phyloP scores from a whole-genome alignment of 2,888 invertebrate genomes.

The Chloroclystis v-ata region DNA sequence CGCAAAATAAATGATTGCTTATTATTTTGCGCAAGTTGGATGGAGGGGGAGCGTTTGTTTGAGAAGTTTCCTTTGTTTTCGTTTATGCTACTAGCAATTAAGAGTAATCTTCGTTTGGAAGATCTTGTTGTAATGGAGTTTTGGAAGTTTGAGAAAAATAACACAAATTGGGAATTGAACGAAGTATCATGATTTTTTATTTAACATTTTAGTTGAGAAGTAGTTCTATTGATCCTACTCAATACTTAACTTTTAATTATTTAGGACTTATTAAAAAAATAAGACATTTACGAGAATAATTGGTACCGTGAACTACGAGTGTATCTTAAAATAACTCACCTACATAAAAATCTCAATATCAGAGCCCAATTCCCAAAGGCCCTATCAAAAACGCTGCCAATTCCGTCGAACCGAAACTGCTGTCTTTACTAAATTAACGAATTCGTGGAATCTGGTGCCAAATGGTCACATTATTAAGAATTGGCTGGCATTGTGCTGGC shows the following conservation, averaged over 20 bases:
- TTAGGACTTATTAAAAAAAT: too few relatives aligned
- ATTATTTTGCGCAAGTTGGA: conserved; percentile 18
- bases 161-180: too few relatives aligned
- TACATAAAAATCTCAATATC: background rate
- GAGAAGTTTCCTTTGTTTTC: background rate
- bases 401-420: conserved; percentile 1
- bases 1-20: conserved; percentile 18
- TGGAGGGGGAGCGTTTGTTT: conserved; percentile 1
- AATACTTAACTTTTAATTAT: too few relatives aligned
- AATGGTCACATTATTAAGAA: conserved; percentile 22
- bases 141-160: background rate
- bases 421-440: conserved; percentile 18
- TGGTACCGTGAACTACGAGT: too few relatives aligned
- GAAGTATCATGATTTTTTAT: too few relatives aligned
- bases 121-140: background rate
- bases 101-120: background rate
- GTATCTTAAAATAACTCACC: too few relatives aligned
- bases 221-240: too few relatives aligned
- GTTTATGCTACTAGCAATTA: conserved; percentile 2
- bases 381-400: background rate
- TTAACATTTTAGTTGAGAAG: too few relatives aligned
- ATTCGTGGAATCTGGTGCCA: conserved; percentile 10
- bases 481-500: conserved; percentile 18
- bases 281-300: too few relatives aligned
- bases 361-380: background rate